Conservation (phyloP, 2,113 vertebrate species). For the Gopherus evgoodei region DNA sequence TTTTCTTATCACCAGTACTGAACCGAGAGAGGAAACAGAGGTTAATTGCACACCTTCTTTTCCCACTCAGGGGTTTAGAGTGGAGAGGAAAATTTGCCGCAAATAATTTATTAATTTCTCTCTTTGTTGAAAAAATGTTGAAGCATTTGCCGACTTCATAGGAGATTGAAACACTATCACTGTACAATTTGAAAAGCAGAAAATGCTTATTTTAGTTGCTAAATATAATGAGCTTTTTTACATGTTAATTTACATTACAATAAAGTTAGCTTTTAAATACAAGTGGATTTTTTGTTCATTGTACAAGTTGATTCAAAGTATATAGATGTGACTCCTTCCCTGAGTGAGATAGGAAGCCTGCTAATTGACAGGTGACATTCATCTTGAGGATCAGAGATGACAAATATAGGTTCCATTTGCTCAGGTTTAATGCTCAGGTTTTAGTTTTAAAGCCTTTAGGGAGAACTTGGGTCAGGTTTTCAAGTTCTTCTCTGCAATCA, state of each 20-base stretch:
- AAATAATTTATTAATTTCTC: background rate
- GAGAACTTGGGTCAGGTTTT: background rate
- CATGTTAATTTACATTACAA: background rate
- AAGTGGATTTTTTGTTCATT: background rate
- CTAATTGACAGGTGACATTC: background rate
- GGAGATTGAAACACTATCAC: background rate
- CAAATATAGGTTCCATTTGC: background rate
- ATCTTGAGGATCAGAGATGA: background rate
- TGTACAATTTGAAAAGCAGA: background rate
- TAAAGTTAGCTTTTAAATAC: background rate
- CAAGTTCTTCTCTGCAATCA: background rate
- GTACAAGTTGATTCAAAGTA: background rate
- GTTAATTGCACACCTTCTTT: background rate
- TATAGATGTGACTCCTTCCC: background rate
- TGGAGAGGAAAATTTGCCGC: background rate
- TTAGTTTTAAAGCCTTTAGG: background rate
- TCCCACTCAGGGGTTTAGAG: background rate
- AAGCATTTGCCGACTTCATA: background rate
- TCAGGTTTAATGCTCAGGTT: background rate
- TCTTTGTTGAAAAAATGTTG: background rate
- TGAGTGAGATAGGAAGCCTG: background rate
- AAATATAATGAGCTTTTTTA: background rate
- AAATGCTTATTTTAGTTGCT: background rate
- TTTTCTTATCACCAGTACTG: background rate
- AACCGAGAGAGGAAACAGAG: background rate